These are phyloP conservation scores for Encarsia formosa DNA, from an alignment of 2,888 invertebrate species.

Conservation along the genomic window DNA sequence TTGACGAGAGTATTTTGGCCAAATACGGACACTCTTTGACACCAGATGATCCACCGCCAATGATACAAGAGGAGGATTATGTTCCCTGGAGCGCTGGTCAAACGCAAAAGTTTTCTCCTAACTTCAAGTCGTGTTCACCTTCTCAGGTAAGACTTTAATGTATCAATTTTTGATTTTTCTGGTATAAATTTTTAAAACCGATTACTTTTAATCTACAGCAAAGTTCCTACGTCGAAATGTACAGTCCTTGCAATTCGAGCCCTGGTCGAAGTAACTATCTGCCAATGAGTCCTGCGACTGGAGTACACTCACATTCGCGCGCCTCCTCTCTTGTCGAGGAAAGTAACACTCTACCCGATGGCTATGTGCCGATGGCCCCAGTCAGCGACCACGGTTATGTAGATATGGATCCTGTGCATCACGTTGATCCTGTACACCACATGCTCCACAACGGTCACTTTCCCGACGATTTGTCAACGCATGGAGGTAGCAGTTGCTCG, in stretches of 20 bases:
- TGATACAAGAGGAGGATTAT: slow-evolving; percentile 63
- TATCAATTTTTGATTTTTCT: no score
- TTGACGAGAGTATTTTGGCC: slow-evolving; percentile 41
- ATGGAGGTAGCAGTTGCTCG: slow-evolving; percentile 67
- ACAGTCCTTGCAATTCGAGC: slow-evolving; percentile 55
- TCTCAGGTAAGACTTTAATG: slow-evolving; percentile 46
- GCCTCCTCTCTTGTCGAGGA: slow-evolving; percentile 61
- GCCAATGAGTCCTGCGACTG: slow-evolving; percentile 54
- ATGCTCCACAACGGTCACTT: slow-evolving; percentile 42
- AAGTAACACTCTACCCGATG: slow-evolving; percentile 48
- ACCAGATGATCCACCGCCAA: slow-evolving; percentile 60
- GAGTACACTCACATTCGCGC: slow-evolving; percentile 58
- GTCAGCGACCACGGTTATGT: slow-evolving; percentile 57
- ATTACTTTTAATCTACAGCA: slow-evolving; percentile 31
- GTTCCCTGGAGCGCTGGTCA: slow-evolving; percentile 43
- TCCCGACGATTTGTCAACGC: slow-evolving; percentile 53
- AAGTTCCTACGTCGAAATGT: slow-evolving; percentile 55
- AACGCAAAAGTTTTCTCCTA: slow-evolving; percentile 48
- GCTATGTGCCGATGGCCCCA: slow-evolving; percentile 69
- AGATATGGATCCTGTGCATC: slow-evolving; percentile 58
- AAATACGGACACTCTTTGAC: slow-evolving; percentile 57
- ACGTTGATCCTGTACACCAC: slow-evolving; percentile 42
- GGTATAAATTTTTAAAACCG: no score
- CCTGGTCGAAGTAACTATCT: slow-evolving; percentile 54
- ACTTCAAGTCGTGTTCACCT: slow-evolving; percentile 51